Conservation (phyloP, 2,113 vertebrate genomes). For the Tylochromis polylepis region DNA sequence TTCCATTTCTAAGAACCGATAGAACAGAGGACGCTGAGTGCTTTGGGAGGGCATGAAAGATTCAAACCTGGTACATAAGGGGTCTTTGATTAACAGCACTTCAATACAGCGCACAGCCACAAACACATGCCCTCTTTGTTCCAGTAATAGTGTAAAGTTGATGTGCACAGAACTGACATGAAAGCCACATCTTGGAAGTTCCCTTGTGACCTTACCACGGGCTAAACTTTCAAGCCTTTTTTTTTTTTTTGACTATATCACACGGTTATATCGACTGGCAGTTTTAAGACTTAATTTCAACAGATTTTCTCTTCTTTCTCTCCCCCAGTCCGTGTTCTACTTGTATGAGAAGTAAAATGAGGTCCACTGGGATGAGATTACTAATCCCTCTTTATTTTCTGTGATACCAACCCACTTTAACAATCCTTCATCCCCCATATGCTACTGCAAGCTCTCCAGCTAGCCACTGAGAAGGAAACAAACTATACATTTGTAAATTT, state of each 20-base stretch:
- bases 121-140: background rate
- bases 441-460: background rate
- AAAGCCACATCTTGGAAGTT: conserved; percentile 7
- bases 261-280: background rate
- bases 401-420: background rate
- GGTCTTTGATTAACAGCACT: conserved; percentile 43
- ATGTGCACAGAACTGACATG: conserved; percentile 15
- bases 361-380: conserved; percentile 10
- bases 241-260: background rate
- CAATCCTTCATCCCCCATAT: background rate
- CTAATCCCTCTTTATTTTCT: conserved; percentile 28
- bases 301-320: background rate
- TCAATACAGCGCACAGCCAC: background rate
- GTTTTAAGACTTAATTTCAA: background rate
- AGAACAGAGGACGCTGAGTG: conserved; percentile 14
- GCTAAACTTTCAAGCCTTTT: background rate
- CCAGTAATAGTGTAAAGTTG: conserved; percentile 5
- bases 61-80: conserved; percentile 14
- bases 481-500: background rate
- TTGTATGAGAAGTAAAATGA: conserved; percentile 16
- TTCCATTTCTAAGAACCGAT: conserved; percentile 28
- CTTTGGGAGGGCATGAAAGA: conserved; percentile 25
- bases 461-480: background rate
- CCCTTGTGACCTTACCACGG: background rate
- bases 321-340: background rate